A percentile compares a stretch with the other conserved stretches of the same genome.
Conservation (phyloP, 2,888 invertebrate species). For the Epinotia bilunana region DNA sequence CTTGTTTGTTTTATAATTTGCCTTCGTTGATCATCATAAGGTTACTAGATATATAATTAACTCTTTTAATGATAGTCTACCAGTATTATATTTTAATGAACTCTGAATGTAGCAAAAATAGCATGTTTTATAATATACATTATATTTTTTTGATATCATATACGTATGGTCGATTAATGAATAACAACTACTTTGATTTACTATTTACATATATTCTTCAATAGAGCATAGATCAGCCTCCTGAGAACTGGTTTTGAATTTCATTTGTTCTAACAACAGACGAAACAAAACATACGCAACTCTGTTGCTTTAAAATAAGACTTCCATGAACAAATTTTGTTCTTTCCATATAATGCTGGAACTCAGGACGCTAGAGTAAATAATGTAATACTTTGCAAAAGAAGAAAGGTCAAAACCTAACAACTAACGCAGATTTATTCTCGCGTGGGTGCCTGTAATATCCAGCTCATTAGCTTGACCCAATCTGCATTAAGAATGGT, state of each 20-base stretch:
- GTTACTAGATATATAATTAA: constrained; percentile 20
- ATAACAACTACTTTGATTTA: constrained; percentile 3
- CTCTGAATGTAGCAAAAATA: constrained; percentile 40
- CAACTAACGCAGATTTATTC: not conserved
- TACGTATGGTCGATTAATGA: constrained; percentile 7
- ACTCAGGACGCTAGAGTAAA: not conserved
- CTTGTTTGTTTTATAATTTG: not conserved
- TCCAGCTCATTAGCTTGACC: not conserved
- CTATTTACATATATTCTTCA: constrained; percentile 19
- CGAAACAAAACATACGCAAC: not conserved
- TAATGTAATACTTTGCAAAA: not conserved
- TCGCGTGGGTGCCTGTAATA: no score
- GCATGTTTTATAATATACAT: constrained; percentile 19
- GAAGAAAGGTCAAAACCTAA: not conserved
- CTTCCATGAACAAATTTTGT: not conserved
- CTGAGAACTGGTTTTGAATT: not conserved
- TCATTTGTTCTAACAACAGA: not conserved
- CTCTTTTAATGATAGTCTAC: constrained; percentile 4
- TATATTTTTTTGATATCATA: constrained; percentile 5
- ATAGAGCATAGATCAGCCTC: not conserved
- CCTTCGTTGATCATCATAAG: constrained; percentile 20
- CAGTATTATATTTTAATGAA: constrained; percentile 4
- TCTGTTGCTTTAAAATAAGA: not conserved
- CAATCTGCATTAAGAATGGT: not conserved
- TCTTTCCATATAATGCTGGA: not conserved